phyloP scores from a whole-genome alignment of 2,113 vertebrate genomes.

The Stercorarius parasiticus region DNA sequence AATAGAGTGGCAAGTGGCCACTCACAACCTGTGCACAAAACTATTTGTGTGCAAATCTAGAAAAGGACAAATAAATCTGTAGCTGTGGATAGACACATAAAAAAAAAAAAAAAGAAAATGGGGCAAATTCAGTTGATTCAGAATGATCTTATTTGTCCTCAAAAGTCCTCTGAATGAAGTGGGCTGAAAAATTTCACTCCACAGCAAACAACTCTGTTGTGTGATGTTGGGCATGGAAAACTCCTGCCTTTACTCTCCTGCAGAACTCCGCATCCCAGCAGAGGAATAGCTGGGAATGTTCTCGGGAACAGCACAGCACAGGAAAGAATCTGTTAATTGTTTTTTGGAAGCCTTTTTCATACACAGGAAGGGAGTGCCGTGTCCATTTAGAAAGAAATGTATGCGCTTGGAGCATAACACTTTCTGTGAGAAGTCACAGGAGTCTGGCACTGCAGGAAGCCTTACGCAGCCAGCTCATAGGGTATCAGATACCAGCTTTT shows the following conservation, averaged over 20 bases:
- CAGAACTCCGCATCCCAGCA: background rate
- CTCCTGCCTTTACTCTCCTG: background rate
- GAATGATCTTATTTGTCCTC: background rate
- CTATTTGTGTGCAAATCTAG: background rate
- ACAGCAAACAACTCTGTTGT: background rate
- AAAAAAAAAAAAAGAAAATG: background rate
- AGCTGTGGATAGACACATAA: background rate
- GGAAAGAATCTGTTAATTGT: slow-evolving; percentile 61
- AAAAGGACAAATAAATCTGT: background rate
- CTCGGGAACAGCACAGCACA: background rate
- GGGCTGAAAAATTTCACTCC: background rate
- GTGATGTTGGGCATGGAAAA: background rate
- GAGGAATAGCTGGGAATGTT: background rate
- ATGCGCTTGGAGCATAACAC: background rate
- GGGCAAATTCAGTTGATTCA: background rate
- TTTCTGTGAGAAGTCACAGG: background rate
- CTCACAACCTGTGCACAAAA: background rate
- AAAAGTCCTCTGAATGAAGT: background rate
- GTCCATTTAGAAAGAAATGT: slow-evolving; percentile 27
- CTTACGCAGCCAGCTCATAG: background rate
- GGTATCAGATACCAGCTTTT: background rate
- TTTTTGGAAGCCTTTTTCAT: slow-evolving; percentile 35
- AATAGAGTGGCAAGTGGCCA: background rate
- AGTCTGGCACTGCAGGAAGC: background rate
- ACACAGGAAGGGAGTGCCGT: slow-evolving; percentile 60